A percentile compares a stretch with the other conserved stretches of the same genome.
Evolutionary conservation across 1,140 invertebrate genomes (phyloP).

Genomic region (silkworm (Bombyx mori)): DNA sequence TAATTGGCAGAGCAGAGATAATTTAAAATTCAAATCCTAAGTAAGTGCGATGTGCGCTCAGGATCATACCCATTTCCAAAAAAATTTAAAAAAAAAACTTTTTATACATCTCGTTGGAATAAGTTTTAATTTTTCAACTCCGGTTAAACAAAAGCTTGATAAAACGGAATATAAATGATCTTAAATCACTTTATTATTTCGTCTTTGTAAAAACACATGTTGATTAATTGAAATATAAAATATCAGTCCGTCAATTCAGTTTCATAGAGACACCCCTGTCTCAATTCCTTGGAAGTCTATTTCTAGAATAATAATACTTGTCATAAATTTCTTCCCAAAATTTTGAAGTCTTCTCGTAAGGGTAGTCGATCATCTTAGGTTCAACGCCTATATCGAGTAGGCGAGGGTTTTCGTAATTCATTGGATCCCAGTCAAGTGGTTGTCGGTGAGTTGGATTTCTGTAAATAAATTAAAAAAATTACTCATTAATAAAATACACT

Average conservation of each 20-base stretch:
- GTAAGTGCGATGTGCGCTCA: no score
- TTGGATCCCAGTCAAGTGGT: conserved; percentile 25
- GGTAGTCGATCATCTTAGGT: conserved; percentile 32
- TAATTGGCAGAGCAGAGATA: no score
- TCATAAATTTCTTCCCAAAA: conserved; percentile 56
- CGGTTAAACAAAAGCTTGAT: no score
- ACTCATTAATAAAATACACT: no score
- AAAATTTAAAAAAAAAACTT: no score
- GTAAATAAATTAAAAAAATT: conserved; percentile 1
- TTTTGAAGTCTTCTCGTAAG: conserved; percentile 14
- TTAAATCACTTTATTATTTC: no score
- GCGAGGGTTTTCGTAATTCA: conserved; percentile 21
- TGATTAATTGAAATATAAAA: not conserved
- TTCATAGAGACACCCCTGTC: no score
- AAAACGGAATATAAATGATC: no score
- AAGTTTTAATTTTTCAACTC: no score
- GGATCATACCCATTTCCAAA: no score
- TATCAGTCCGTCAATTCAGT: not conserved
- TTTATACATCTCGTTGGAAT: no score
- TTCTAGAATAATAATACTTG: conserved; percentile 33
- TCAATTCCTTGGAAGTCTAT: conserved; percentile 1
- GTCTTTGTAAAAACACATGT: not conserved
- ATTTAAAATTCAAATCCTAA: no score
- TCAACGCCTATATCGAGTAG: conserved; percentile 38
- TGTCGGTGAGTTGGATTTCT: conserved; percentile 35